Base-by-base conservation (phyloP, 2,113 vertebrate species). In the Aegypius monachus region DNA sequence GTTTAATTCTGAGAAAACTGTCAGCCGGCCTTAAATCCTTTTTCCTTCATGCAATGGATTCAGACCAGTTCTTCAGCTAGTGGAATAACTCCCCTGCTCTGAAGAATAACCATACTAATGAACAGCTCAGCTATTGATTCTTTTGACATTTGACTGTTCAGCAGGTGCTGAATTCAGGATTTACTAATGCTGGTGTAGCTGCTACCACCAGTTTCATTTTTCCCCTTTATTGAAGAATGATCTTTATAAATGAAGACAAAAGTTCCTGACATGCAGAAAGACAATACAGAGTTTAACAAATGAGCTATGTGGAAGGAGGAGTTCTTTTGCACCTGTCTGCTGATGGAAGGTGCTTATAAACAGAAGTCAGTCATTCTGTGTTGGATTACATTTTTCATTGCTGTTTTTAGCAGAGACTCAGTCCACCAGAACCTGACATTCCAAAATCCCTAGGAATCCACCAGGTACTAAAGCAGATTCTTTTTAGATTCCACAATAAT, bases 131-230 rank as follows among this genome's bases (percentile, higher is more conserved):
- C 58, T 79, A 78, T 36, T 1, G 18, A 95, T 92, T 78, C 50
- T 90, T 67, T 47, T 85, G 86, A 89, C 87, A 81, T 63, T 29
- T 92, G 79, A 85, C 95, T 89, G 90, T 92, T 91, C 84, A 80
- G 93, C 13, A 88, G 22, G 58, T 55, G 55, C 75, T 90, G 83
- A 81, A 94, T 59, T 59, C 59, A 83, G 38, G n/a, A 32, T 81
- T 88, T 84, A 73, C 38, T 81, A 86, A 83, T 8, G 55, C 63
- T 84, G 55, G 9, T 66, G 38, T 63, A 81, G 63, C 55, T 88
- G 38, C 59, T 81, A 81, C 32, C 42, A 84, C 22, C 27, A 38
- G 34, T 84, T 86, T 91, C 5, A 22, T 65, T 87, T 53, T 94
- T 9, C 26, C 26, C 42, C 29, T 87, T 89, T 66, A 89, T 0